Evolutionary conservation across 2,113 vertebrate genomes (phyloP).

Genomic region (Gymnobelideus leadbeateri): DNA sequence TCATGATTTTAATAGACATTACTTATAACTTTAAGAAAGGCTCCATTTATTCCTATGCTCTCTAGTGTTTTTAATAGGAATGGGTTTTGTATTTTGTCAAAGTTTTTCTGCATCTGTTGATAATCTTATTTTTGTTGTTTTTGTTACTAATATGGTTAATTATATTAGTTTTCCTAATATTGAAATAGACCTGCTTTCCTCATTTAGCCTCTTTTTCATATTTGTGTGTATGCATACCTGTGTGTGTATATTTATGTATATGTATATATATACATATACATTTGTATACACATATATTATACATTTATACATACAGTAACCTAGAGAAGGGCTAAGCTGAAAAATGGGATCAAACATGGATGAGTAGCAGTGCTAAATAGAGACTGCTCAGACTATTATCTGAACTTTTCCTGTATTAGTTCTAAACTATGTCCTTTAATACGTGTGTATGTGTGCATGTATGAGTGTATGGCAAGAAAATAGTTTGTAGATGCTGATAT

Average conservation of each 20-base stretch:
- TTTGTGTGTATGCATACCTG: not conserved
- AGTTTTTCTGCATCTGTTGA: not conserved
- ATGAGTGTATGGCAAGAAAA: not conserved
- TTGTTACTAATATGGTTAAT: not conserved
- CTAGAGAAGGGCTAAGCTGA: not conserved
- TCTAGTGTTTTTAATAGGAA: not conserved
- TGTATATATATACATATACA: too few relatives aligned
- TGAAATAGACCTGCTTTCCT: not conserved
- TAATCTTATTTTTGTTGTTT: not conserved
- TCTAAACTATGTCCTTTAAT: too few relatives aligned
- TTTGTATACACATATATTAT: not conserved
- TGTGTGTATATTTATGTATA: too few relatives aligned
- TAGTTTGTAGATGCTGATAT: not conserved
- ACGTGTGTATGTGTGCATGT: too few relatives aligned
- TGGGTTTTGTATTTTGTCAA: not conserved
- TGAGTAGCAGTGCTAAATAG: not conserved
- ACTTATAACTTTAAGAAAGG: too few relatives aligned
- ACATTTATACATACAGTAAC: not conserved
- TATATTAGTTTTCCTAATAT: not conserved
- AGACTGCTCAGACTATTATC: too few relatives aligned
- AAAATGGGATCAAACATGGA: too few relatives aligned
- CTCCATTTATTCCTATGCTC: too few relatives aligned
- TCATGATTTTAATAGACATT: too few relatives aligned
- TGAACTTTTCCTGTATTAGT: too few relatives aligned
- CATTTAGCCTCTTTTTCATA: not conserved